Evolutionary conservation across 1,140 invertebrate species (phyloP), one percentile per base, ranked within the genome.

Genomic region (Monochamus saltuarius): DNA sequence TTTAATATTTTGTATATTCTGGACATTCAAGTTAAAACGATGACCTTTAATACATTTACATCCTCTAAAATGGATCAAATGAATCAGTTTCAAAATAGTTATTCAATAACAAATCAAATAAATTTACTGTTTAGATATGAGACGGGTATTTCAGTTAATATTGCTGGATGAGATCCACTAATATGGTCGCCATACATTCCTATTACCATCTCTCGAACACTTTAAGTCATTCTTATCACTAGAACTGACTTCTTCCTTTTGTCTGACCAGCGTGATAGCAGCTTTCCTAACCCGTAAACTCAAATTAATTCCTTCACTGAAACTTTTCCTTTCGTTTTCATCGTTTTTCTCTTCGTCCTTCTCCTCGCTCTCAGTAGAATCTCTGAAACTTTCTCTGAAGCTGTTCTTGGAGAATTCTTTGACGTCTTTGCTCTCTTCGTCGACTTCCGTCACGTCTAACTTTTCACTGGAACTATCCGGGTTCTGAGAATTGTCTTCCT

Each of bases 181-280:
- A 66, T 84, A 85, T 1, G 83, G 83, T 65, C 83, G 79, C 83
- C 83, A 85, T 7, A 85, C 83, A 64, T 85, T 82, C 0, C 78
- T 70, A 75, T 54, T 68, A 17, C 65, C 65, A 46, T 60, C 63
- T 14, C 61, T 69, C 0, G 68, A 63, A 56, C 62, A 65, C 43
- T 75, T 73, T 34, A 67, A 45, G 16, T 61, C 60, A n/a, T 70
- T 73, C 29, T 73, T 77, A 4, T 78, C 73, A 40, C 74, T 77
- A 0, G 79, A 80, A 35, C 73, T 67, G 10, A 76, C 74, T 4
- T 79, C 69, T 13, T 76, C 71, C 50, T 69, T 74, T 46, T 76
- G 73, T 60, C 62, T 71, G 10, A 75, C 71, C 43, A 75, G 50
- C 6, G 72, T 75, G 11, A 76, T 61, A 2, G 69, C 67, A 17